Evolutionary conservation across 2,888 invertebrate species (phyloP), one percentile per base, ranked within the genome.

Genomic region (Temnothorax rugatulus): DNA sequence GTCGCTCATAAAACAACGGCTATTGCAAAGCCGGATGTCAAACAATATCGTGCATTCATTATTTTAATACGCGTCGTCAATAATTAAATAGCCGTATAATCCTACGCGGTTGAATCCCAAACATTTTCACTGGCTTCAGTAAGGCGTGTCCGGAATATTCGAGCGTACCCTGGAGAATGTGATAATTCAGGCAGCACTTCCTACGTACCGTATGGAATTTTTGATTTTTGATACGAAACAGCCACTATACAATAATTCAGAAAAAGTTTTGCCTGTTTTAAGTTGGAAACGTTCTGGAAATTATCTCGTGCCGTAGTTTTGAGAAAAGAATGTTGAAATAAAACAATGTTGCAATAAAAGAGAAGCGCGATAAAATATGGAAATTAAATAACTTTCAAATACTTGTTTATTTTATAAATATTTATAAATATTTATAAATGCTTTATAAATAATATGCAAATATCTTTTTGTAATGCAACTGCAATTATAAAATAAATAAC

Each of bases 71-170:
- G 34, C 73, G 34, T 15, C 57, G 21, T 15, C 47, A 79, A 59
- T 79, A 79, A 73, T 79, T 79, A 79, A 79, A 71, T 73, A 77
- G 71, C 21, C 7, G 7, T 57, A 52, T 79, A 79, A 79, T 79
- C 18, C 29, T 18, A 21, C 34, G 47, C 18, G 34, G 44, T 59
- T 59, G 18, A 57, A 77, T 44, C 41, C n/a, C 66, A 73, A 79
- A 79, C 59, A 79, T 79, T 79, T 47, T 79, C 47, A n/a, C 57
- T 15, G 29, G 7, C 47, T 79, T 18, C 18, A 25, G 18, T 38
- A 73, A 71, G 47, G 18, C 29, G 34, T 44, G 57, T 25, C 41
- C 25, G 54, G 18, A 34, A 73, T 79, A 71, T 59, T 41, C 34
- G 34, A 71, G 34, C 57, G 13, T 25, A 21, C 21, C 34, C 18